A percentile compares a stretch with the other conserved stretches of the same genome.
Evolutionary conservation across 1,140 invertebrate species (phyloP).

Genomic region (Heliothis subflexa): DNA sequence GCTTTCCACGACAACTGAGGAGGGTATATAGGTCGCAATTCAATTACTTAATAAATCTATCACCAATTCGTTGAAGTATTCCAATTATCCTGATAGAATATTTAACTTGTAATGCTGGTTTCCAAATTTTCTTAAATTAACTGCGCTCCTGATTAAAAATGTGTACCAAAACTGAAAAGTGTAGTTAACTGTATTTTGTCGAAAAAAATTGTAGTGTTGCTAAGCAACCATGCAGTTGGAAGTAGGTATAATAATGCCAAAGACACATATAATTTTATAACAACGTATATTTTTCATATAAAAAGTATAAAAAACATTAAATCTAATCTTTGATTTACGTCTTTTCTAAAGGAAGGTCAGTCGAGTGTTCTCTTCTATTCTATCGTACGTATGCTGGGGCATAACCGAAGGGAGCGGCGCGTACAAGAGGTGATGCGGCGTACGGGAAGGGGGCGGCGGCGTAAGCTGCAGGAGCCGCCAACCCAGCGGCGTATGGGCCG

Average conservation of each 20-base stretch:
- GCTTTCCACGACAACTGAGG: constrained; percentile 3
- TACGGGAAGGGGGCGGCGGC: constrained; percentile 70
- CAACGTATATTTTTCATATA: constrained; percentile 40
- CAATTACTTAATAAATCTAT: constrained; percentile 10
- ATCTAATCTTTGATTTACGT: constrained; percentile 58
- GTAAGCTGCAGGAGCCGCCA: constrained; percentile 56
- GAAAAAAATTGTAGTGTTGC: too few species aligned
- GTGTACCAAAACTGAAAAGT: too few species aligned
- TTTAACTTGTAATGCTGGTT: neutral
- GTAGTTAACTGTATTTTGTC: too few species aligned
- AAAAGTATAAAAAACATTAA: constrained; percentile 57
- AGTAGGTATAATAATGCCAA: too few species aligned
- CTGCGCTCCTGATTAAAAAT: too few species aligned
- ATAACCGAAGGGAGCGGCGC: constrained; percentile 65
- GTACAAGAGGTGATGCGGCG: constrained; percentile 63
- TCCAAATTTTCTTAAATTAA: too few species aligned
- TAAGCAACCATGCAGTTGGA: too few species aligned
- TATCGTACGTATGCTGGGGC: constrained; percentile 81
- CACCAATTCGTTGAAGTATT: neutral
- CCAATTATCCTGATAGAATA: neutral
- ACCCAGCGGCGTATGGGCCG: constrained; percentile 55
- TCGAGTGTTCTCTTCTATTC: constrained; percentile 72
- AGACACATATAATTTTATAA: constrained; percentile 2
- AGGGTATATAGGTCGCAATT: constrained; percentile 6
- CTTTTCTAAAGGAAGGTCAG: constrained; percentile 73